Percentiles rank a stretch among this genome's conserved stretches.
These are phyloP conservation scores for Mongoloraphidia duomilia DNA, from an alignment of 2,888 invertebrate genomes.

Conservation along the genomic window DNA sequence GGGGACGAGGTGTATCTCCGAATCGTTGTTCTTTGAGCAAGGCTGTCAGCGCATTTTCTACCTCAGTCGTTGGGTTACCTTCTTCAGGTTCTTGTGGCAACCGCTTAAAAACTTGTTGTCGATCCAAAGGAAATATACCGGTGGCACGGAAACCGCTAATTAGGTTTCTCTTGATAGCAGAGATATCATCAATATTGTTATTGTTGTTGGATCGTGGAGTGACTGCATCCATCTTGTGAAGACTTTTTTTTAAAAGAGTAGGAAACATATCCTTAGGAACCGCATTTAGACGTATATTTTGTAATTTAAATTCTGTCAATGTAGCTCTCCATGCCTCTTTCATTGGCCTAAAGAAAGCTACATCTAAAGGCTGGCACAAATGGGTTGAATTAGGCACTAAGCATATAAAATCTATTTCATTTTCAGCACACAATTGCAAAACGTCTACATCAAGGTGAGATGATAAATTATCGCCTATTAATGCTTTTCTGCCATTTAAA, in stretches of 20 bases:
- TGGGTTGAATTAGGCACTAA: slow-evolving; percentile 4
- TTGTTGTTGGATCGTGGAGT: neutral
- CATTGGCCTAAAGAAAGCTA: slow-evolving; percentile 5
- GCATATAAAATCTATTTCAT: slow-evolving; percentile 5
- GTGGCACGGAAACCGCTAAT: slow-evolving; percentile 2
- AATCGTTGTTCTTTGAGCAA: slow-evolving; percentile 4
- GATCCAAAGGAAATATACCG: slow-evolving; percentile 4
- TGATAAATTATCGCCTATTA: slow-evolving; percentile 8
- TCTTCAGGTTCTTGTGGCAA: neutral
- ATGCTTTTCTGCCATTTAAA: slow-evolving; percentile 6
- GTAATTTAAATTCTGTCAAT: neutral
- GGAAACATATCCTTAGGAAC: slow-evolving; percentile 5
- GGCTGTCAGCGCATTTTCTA: neutral
- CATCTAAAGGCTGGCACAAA: slow-evolving; percentile 6
- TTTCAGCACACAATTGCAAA: slow-evolving; percentile 4
- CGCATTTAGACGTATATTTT: neutral
- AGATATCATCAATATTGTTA: neutral
- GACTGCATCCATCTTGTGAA: slow-evolving; percentile 3
- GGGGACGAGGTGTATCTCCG: neutral
- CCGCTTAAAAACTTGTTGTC: slow-evolving; percentile 2
- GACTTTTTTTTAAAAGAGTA: neutral
- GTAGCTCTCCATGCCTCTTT: slow-evolving; percentile 5
- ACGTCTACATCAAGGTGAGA: slow-evolving; percentile 7
- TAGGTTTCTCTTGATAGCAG: slow-evolving; percentile 5
- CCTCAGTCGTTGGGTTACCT: neutral